phyloP scores from a whole-genome alignment of 2,797 vertebrate species.

The Fundulus diaphanus region DNA sequence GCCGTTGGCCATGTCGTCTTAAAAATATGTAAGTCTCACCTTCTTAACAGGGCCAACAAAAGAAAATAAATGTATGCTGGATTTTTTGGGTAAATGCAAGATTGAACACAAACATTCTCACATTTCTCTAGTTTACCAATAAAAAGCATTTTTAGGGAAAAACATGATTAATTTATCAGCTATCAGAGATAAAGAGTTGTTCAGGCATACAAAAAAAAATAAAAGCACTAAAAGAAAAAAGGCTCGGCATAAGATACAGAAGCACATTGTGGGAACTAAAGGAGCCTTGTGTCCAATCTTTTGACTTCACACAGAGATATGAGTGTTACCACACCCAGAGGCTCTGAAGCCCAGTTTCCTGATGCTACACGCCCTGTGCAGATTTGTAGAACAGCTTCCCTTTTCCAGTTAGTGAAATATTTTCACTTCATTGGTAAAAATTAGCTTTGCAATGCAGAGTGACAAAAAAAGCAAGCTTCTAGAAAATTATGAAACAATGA shows the following conservation, averaged over 20 bases:
- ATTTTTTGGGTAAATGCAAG: slow-evolving; percentile 3
- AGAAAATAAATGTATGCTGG: background rate
- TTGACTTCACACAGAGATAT: slow-evolving; percentile 18
- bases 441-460: background rate
- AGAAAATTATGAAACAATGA: background rate
- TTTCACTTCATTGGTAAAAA: background rate
- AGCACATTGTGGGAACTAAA: background rate
- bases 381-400: background rate
- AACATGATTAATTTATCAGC: background rate
- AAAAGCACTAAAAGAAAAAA: background rate
- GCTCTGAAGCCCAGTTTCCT: background rate
- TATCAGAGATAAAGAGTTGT: background rate
- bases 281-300: background rate
- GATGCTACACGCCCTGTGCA: background rate
- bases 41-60: background rate
- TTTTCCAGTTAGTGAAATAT: background rate
- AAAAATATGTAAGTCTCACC: background rate
- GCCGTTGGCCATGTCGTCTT: no score
- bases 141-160: background rate
- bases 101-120: no score
- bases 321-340: slow-evolving; percentile 1
- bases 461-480: background rate
- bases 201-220: background rate
- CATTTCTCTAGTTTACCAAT: background rate
- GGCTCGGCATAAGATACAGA: background rate